phyloP scores from a whole-genome alignment of 2,888 invertebrate genomes.

The Amblyjoppa proteus region DNA sequence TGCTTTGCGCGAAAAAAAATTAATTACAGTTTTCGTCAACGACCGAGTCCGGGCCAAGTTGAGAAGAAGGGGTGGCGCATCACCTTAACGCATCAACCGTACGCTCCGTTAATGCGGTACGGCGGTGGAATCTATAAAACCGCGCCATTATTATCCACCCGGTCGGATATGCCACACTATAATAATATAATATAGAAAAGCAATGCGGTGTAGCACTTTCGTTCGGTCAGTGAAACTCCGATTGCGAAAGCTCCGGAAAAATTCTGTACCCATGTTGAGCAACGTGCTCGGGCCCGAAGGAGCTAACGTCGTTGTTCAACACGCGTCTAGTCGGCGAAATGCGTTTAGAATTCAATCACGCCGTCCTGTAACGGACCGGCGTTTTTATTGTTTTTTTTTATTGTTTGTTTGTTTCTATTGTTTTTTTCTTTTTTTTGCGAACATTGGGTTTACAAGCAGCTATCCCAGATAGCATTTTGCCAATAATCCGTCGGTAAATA shows the following conservation, averaged over 20 bases:
- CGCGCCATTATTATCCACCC: neutral
- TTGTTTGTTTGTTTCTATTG: slow-evolving; percentile 20
- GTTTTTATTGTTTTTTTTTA: slow-evolving; percentile 27
- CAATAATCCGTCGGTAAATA: too few relatives aligned
- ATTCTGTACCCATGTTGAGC: slow-evolving; percentile 75
- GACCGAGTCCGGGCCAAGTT: too few relatives aligned
- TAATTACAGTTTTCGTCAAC: neutral
- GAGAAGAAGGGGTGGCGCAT: neutral
- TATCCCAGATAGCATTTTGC: too few relatives aligned
- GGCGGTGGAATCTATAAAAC: neutral
- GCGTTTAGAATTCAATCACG: slow-evolving; percentile 68
- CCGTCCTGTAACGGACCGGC: slow-evolving; percentile 30
- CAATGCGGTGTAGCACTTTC: slow-evolving; percentile 72
- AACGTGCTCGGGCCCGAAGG: slow-evolving; percentile 64
- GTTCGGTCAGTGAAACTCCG: slow-evolving; percentile 75
- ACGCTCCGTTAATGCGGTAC: neutral
- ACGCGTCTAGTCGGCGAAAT: slow-evolving; percentile 59
- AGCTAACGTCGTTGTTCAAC: slow-evolving; percentile 9
- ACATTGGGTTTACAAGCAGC: neutral
- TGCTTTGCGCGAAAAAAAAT: too few relatives aligned
- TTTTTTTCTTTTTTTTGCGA: slow-evolving; percentile 37
- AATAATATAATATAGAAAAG: slow-evolving; percentile 18
- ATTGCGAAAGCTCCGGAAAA: slow-evolving; percentile 79
- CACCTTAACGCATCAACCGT: neutral
- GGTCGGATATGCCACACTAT: neutral